Conservation (phyloP, 2,113 vertebrate genomes). For the Etia nguti region DNA sequence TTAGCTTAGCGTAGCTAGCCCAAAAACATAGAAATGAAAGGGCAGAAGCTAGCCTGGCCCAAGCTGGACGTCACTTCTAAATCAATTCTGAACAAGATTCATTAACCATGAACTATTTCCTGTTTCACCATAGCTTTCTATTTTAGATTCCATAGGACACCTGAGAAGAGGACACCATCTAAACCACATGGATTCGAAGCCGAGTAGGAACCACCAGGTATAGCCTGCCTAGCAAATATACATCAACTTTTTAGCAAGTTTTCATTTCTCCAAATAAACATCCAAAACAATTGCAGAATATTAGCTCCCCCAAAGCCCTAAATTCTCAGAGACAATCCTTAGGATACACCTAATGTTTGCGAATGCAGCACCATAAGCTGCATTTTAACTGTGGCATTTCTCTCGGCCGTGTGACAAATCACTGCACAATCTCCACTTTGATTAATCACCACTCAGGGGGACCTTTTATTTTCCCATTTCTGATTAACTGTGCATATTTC, state of each 20-base stretch:
- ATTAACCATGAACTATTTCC: not conserved
- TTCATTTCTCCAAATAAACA: not conserved
- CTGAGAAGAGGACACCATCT: not conserved
- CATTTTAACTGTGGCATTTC: not conserved
- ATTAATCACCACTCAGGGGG: slow-evolving; percentile 25
- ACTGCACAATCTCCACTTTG: slow-evolving; percentile 12
- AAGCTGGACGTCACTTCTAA: not conserved
- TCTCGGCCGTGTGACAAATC: not conserved
- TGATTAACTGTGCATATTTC: slow-evolving; percentile 55
- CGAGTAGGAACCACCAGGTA: not conserved
- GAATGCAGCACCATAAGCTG: not conserved
- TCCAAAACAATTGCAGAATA: not conserved
- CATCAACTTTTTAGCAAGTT: not conserved
- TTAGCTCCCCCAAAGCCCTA: not conserved
- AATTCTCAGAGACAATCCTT: not conserved
- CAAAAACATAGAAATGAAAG: not conserved
- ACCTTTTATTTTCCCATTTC: slow-evolving; percentile 48
- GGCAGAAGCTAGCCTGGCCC: not conserved
- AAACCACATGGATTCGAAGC: not conserved
- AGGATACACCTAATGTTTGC: not conserved
- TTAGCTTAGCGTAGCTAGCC: not conserved
- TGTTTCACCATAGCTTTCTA: not conserved
- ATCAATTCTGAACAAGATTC: not conserved
- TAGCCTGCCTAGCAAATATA: not conserved
- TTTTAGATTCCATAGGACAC: not conserved